Evolutionary conservation across 2,797 vertebrate genomes (phyloP).

Genomic region (Decapterus maruadsi): DNA sequence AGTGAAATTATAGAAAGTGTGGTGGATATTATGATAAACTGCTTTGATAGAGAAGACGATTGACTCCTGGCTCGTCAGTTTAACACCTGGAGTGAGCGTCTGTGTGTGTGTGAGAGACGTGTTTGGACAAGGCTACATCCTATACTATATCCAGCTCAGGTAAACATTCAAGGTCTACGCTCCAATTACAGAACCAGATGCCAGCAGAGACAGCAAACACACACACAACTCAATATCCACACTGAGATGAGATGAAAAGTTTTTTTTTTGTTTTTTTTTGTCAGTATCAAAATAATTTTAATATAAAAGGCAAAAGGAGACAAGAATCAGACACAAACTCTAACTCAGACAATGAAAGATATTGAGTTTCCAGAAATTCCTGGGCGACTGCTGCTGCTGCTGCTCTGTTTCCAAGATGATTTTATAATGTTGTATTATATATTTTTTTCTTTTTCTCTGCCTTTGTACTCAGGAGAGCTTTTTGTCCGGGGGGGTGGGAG

Average conservation of each 20-base stretch:
- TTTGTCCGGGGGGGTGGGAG: constrained; percentile 18
- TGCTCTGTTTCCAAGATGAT: constrained; percentile 60
- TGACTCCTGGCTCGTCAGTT: constrained; percentile 17
- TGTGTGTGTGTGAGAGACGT: not conserved
- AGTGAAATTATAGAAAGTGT: not conserved
- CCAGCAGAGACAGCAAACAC: constrained; percentile 28
- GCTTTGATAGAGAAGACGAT: constrained; percentile 16
- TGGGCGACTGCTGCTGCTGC: constrained; percentile 48
- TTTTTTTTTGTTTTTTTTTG: constrained; percentile 36
- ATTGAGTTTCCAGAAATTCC: constrained; percentile 74
- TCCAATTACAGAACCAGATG: constrained; percentile 51
- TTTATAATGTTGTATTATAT: constrained; percentile 70
- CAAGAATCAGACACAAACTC: constrained; percentile 51
- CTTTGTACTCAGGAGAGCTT: constrained; percentile 60
- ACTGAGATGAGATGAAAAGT: constrained; percentile 43
- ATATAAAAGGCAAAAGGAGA: constrained; percentile 51
- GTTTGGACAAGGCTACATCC: constrained; percentile 8
- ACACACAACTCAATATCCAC: constrained; percentile 26
- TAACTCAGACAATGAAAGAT: constrained; percentile 54
- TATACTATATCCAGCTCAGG: constrained; percentile 5
- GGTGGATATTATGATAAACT: constrained; percentile 20
- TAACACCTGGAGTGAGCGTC: not conserved
- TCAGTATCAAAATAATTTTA: constrained; percentile 39
- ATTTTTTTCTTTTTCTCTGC: constrained; percentile 32
- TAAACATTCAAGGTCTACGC: constrained; percentile 27